phyloP scores from a whole-genome alignment of 2,113 vertebrate genomes.

The Platichthys stellatus region DNA sequence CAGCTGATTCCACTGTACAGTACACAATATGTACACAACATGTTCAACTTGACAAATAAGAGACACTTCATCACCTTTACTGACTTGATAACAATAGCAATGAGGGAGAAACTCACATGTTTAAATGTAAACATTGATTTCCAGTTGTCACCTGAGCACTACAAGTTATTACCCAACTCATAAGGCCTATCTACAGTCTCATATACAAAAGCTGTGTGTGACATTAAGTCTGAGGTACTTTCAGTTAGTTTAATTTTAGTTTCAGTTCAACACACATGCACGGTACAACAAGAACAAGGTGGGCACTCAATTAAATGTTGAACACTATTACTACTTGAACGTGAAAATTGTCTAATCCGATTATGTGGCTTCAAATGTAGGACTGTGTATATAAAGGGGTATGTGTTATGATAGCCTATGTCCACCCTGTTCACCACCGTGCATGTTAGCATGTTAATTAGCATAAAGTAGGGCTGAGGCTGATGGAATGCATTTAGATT shows the following conservation, averaged over 20 bases:
- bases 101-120: conserved; percentile 29
- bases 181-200: conserved; percentile 45
- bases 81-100: conserved; percentile 26
- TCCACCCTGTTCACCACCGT: too few relatives aligned
- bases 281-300: conserved; percentile 4
- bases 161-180: conserved; percentile 35
- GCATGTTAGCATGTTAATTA: too few relatives aligned
- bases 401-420: too few relatives aligned
- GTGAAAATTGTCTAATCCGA: too few relatives aligned
- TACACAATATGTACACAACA: conserved; percentile 23
- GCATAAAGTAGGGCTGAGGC: too few relatives aligned
- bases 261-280: conserved; percentile 29
- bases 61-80: conserved; percentile 20
- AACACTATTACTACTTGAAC: too few relatives aligned
- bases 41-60: conserved; percentile 39
- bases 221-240: conserved; percentile 59
- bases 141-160: conserved; percentile 72
- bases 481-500: too few relatives aligned
- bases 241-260: conserved; percentile 34
- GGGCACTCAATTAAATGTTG: background rate
- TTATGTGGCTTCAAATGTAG: too few relatives aligned
- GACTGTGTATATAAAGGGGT: too few relatives aligned
- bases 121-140: conserved; percentile 72
- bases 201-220: conserved; percentile 36
- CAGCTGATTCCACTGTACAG: conserved; percentile 32